Percentiles rank a stretch among this genome's conserved stretches.
Evolutionary conservation across 2,888 invertebrate genomes (phyloP).

Genomic region (Eupithecia centaureata): DNA sequence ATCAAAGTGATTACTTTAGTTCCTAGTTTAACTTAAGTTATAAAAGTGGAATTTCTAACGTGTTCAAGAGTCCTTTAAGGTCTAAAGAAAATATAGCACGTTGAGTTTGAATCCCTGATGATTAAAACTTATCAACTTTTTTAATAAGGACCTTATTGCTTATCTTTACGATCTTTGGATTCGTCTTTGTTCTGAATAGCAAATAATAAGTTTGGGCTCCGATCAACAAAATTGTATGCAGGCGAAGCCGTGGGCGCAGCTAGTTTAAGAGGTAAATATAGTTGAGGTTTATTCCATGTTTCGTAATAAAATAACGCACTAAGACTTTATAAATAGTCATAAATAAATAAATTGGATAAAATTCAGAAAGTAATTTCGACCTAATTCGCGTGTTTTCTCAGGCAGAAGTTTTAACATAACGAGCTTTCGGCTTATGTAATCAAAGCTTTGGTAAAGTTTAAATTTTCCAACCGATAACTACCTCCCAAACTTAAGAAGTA

Average conservation of each 20-base stretch:
- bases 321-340: background rate
- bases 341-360: conserved; percentile 1
- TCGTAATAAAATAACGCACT: background rate
- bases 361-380: conserved; percentile 13
- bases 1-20: too few species aligned
- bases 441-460: conserved; percentile 13
- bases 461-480: conserved; percentile 13
- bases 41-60: too few species aligned
- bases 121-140: background rate
- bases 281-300: background rate
- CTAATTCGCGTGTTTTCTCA: background rate
- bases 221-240: too few species aligned
- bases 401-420: conserved; percentile 7
- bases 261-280: background rate
- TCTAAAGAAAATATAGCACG: too few species aligned
- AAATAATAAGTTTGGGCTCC: too few species aligned
- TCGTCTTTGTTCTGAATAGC: too few species aligned
- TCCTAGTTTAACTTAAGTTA: too few species aligned
- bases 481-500: conserved; percentile 12
- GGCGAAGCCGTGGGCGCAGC: too few species aligned
- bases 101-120: too few species aligned
- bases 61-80: too few species aligned
- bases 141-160: too few species aligned
- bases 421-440: conserved; percentile 20
- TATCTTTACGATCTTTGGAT: too few species aligned